Evolutionary conservation across 2,797 vertebrate species (phyloP).

Genomic region (Aeoliscus strigatus): DNA sequence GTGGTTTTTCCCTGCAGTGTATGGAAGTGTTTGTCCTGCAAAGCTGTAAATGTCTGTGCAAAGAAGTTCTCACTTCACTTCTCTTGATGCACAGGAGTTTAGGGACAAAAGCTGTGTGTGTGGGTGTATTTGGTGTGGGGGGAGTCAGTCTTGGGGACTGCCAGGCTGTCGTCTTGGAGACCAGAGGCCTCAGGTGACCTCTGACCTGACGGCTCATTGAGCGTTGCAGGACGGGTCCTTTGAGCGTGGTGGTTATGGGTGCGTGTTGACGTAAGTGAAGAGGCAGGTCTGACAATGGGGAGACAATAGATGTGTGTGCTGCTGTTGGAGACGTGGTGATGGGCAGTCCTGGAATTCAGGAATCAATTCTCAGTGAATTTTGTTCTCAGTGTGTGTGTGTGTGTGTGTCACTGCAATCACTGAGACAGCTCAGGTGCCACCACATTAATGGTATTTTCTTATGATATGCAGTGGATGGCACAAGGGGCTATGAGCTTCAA

Average conservation of each 20-base stretch:
- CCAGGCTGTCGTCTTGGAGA: slow-evolving; percentile 73
- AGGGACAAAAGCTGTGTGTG: slow-evolving; percentile 61
- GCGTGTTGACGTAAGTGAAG: slow-evolving; percentile 46
- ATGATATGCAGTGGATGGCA: too few species aligned
- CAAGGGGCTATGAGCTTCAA: too few species aligned
- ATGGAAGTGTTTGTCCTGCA: slow-evolving; percentile 38
- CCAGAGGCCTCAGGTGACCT: slow-evolving; percentile 74
- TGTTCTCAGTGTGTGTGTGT: slow-evolving; percentile 15
- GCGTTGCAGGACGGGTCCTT: slow-evolving; percentile 43
- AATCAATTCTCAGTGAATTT: slow-evolving; percentile 10
- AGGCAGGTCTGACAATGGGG: slow-evolving; percentile 32
- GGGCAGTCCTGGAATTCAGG: slow-evolving; percentile 38
- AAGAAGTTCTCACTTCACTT: slow-evolving; percentile 38
- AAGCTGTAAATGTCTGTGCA: slow-evolving; percentile 58
- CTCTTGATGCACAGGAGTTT: slow-evolving; percentile 53
- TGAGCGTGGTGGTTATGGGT: slow-evolving; percentile 40
- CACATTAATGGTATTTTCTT: too few species aligned
- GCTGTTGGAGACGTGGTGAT: slow-evolving; percentile 22
- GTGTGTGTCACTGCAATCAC: slow-evolving; percentile 10
- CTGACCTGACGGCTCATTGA: slow-evolving; percentile 60
- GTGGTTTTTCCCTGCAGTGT: slow-evolving; percentile 31
- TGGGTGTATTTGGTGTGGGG: too few species aligned
- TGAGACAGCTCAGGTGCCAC: slow-evolving; percentile 40
- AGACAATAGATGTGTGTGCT: slow-evolving; percentile 38
- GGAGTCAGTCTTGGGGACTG: slow-evolving; percentile 53